Percentiles rank a stretch among this genome's conserved stretches.
phyloP scores from a whole-genome alignment of 2,113 vertebrate genomes.

The Manacus vitellinus region DNA sequence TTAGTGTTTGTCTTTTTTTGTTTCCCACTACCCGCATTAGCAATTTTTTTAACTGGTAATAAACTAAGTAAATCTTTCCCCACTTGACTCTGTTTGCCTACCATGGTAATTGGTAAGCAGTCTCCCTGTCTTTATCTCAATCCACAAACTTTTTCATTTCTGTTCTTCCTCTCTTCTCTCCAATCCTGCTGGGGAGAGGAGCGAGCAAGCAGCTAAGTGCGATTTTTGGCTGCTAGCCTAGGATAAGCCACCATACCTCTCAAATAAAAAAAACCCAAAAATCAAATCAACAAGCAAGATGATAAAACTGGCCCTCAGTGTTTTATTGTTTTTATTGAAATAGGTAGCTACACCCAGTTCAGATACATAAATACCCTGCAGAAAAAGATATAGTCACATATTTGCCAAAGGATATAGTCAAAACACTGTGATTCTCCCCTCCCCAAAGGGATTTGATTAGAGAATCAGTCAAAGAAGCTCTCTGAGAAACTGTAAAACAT shows the following conservation, averaged over 20 bases:
- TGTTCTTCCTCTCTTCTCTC: background rate
- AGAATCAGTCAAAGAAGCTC: background rate
- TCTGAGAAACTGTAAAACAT: constrained; percentile 49
- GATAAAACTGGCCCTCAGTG: background rate
- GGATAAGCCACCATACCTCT: background rate
- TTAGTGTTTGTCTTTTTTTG: background rate
- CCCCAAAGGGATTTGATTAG: background rate
- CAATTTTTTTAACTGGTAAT: background rate
- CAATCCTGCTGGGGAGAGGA: background rate
- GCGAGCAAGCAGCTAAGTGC: background rate
- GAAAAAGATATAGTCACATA: background rate
- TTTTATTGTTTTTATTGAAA: background rate
- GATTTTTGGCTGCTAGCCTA: background rate
- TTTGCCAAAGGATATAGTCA: background rate
- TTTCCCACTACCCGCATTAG: background rate
- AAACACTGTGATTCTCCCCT: background rate
- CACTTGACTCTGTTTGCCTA: background rate
- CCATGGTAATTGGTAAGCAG: background rate
- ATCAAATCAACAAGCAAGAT: background rate
- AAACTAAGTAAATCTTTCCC: background rate
- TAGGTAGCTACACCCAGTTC: background rate
- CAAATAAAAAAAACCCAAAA: background rate
- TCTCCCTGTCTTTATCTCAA: background rate
- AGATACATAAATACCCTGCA: background rate
- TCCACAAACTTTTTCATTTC: background rate